Evolutionary conservation across 35 echinoderm and acorn worm species (phyloP).

Genomic region (Chiridota heheva): DNA sequence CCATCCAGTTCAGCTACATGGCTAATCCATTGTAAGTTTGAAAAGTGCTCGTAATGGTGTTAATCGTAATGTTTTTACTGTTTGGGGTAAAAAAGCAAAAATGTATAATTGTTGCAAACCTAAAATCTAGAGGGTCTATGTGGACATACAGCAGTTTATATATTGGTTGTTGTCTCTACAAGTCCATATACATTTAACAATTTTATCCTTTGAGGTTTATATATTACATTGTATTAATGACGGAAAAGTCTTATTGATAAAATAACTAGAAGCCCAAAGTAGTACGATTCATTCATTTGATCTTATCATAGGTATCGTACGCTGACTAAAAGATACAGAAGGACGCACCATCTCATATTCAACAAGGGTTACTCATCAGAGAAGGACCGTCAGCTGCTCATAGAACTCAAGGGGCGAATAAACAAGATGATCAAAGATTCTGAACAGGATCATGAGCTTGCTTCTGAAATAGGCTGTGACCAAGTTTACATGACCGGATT

Average conservation of each 20-base stretch:
- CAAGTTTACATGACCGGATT: conserved; percentile 64
- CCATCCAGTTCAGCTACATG: conserved; percentile 77
- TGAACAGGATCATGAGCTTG: conserved; percentile 56
- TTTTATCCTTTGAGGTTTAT: no score
- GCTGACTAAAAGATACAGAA: not conserved
- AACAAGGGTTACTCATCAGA: not conserved
- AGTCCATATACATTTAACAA: no score
- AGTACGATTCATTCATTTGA: not conserved
- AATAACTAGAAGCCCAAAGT: no score
- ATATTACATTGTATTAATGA: no score
- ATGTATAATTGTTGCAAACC: no score
- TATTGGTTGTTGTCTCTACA: no score
- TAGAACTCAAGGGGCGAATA: conserved; percentile 50
- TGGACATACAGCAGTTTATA: no score
- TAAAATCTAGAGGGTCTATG: no score
- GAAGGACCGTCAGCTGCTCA: conserved; percentile 56
- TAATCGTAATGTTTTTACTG: no score
- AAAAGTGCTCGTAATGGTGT: no score
- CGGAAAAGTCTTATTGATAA: no score
- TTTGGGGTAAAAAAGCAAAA: no score
- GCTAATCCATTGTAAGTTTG: conserved; percentile 61
- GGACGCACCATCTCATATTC: not conserved
- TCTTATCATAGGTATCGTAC: not conserved
- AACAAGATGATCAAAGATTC: conserved; percentile 44
- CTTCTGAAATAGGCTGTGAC: conserved; percentile 71